A percentile compares a stretch with the other conserved stretches of the same genome.
phyloP scores from a whole-genome alignment of 2,113 vertebrate species.

The Corythoichthys intestinalis region DNA sequence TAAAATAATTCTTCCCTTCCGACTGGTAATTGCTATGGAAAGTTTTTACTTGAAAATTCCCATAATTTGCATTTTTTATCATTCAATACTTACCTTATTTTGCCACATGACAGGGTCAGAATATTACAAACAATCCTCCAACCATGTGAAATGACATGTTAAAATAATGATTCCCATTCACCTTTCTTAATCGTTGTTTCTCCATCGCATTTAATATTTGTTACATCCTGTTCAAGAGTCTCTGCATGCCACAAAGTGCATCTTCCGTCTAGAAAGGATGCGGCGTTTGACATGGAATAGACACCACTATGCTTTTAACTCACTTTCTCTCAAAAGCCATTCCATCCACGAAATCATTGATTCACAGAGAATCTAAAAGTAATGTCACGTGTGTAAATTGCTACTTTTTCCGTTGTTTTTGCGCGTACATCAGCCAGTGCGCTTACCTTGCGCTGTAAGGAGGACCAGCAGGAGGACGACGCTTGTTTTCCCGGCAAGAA shows the following conservation, averaged over 20 bases:
- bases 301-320: background rate
- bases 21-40: background rate
- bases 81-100: background rate
- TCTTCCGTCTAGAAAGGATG: too few relatives aligned
- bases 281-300: background rate
- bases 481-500: conserved; percentile 52
- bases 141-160: background rate
- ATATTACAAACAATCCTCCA: background rate
- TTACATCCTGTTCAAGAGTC: background rate
- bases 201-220: background rate
- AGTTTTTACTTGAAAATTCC: background rate
- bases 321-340: background rate
- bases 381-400: too few relatives aligned
- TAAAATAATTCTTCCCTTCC: background rate
- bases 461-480: conserved; percentile 55
- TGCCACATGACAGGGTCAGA: too few relatives aligned
- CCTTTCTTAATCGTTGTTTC: background rate
- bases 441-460: conserved; percentile 67
- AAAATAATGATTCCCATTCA: background rate
- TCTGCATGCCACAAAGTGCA: too few relatives aligned
- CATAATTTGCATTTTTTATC: background rate
- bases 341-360: background rate
- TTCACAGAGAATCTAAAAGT: background rate
- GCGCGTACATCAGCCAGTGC: background rate
- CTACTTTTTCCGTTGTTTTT: conserved; percentile 1